Conservation (phyloP, 2,797 vertebrate species). For the Pipistrellus pygmaeus region DNA sequence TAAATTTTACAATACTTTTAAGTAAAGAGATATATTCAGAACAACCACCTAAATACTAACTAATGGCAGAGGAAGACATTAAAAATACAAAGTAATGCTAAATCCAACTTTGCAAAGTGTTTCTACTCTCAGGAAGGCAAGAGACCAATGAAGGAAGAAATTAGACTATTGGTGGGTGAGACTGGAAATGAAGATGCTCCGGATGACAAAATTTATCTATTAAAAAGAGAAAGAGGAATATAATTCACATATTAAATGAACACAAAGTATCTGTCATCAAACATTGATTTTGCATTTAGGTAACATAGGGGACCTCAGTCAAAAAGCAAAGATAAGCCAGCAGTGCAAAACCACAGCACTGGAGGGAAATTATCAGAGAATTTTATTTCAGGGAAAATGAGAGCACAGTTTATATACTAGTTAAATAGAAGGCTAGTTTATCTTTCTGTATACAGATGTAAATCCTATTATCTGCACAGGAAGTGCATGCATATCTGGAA, state of each 20-base stretch:
- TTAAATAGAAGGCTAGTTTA: slow-evolving; percentile 62
- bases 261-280: slow-evolving; percentile 71
- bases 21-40: slow-evolving; percentile 18
- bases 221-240: slow-evolving; percentile 68
- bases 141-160: slow-evolving; percentile 63
- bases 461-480: not conserved
- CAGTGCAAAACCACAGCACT: slow-evolving; percentile 32
- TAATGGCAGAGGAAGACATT: slow-evolving; percentile 18
- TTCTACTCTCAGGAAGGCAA: slow-evolving; percentile 66
- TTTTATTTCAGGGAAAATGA: slow-evolving; percentile 70
- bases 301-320: slow-evolving; percentile 27
- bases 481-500: not conserved
- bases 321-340: slow-evolving; percentile 65
- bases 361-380: slow-evolving; percentile 57
- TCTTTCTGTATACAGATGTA: slow-evolving; percentile 43
- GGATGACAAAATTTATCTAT: slow-evolving; percentile 59
- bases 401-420: slow-evolving; percentile 47
- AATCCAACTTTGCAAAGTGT: slow-evolving; percentile 49
- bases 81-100: slow-evolving; percentile 57
- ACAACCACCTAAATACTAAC: slow-evolving; percentile 35
- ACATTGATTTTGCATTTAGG: slow-evolving; percentile 70
- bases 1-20: slow-evolving; percentile 17
- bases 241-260: slow-evolving; percentile 76
- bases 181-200: slow-evolving; percentile 66
- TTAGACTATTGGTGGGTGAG: slow-evolving; percentile 52